Base-by-base conservation (phyloP, 2,888 invertebrate species). In the Calephelis perditalis region DNA sequence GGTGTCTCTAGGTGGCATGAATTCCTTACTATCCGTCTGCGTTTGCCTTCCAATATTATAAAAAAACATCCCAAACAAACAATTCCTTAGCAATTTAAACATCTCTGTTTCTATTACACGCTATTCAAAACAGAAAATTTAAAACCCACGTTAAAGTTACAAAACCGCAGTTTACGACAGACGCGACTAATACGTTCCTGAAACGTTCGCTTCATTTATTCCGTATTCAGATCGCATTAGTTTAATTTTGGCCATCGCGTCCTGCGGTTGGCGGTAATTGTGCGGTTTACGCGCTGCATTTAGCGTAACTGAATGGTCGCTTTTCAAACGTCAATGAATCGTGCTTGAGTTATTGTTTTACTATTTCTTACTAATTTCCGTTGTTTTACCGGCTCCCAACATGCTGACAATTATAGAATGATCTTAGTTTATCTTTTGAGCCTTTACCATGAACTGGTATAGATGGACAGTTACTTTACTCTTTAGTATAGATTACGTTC, bases 261-360 rank as follows among this genome's bases (percentile, higher is more conserved):
- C 73, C 74, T 72, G 79, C 71, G 78, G 81, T 75, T 61, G 67
- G 75, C 74, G 74, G 81, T 84, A 84, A 87, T 86, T 81, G 77
- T 71, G 79, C 74, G 83, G 82, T 82, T 79, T 76, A 75, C 71
- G 76, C 77, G 76, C 76, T 69, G 73, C 72, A 81, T 85, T 84
- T 79, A 82, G 76, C 76, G 74, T 70, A 68, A 75, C 73, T 77
- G 77, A 49, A 58, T 58, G 26, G 49, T 26, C 37, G 15, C 49
- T n/a, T 37, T 58, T 49, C 15, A 37, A 40, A 49, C 49, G 49
- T 40, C 40, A 40, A 58, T 49, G 40, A 2, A 56, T 56, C 11
- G 40, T 56, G 8, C 15, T 15, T n/a, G 5, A 36, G 5, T n/a
- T 37, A 37, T 56, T 54, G 36, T 26, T 54, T 54, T n/a, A 8